phyloP scores from a whole-genome alignment of 2,888 invertebrate genomes.

The Melangyna quadrimaculata region DNA sequence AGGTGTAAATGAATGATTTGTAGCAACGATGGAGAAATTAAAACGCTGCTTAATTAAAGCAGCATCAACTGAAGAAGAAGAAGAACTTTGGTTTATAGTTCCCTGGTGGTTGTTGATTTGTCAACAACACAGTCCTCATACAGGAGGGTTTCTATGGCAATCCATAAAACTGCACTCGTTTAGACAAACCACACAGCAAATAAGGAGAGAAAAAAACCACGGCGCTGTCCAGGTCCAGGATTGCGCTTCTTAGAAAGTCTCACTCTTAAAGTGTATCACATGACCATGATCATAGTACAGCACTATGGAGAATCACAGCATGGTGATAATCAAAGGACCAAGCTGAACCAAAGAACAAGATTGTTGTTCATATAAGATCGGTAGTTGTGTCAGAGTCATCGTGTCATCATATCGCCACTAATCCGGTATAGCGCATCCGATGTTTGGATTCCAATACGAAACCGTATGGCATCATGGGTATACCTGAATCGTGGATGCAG shows the following conservation, averaged over 20 bases:
- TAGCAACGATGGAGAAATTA: constrained; percentile 53
- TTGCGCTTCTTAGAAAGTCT: constrained; percentile 4
- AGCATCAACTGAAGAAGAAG: not conserved
- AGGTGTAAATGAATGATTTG: constrained; percentile 58
- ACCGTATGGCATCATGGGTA: constrained; percentile 5
- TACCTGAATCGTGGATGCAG: not conserved
- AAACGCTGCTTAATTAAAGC: constrained; percentile 64
- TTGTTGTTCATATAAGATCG: constrained; percentile 46
- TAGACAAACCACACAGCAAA: constrained; percentile 11
- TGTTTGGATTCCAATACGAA: constrained; percentile 30
- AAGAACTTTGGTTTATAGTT: constrained; percentile 42
- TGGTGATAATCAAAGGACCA: constrained; percentile 51
- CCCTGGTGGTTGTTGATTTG: constrained; percentile 49
- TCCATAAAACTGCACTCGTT: constrained; percentile 32
- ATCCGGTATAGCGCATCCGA: constrained; percentile 26
- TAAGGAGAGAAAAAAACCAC: not conserved
- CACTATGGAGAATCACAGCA: constrained; percentile 28
- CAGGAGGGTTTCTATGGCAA: not conserved
- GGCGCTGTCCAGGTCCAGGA: constrained; percentile 37
- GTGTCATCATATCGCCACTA: constrained; percentile 60
- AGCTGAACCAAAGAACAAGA: constrained; percentile 13
- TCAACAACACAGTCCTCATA: constrained; percentile 40
- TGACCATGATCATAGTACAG: constrained; percentile 12
- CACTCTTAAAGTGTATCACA: constrained; percentile 67
- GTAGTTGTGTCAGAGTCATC: constrained; percentile 61